Evolutionary conservation across 2,113 vertebrate genomes (phyloP).

Genomic region (Anarrhichthys ocellatus): DNA sequence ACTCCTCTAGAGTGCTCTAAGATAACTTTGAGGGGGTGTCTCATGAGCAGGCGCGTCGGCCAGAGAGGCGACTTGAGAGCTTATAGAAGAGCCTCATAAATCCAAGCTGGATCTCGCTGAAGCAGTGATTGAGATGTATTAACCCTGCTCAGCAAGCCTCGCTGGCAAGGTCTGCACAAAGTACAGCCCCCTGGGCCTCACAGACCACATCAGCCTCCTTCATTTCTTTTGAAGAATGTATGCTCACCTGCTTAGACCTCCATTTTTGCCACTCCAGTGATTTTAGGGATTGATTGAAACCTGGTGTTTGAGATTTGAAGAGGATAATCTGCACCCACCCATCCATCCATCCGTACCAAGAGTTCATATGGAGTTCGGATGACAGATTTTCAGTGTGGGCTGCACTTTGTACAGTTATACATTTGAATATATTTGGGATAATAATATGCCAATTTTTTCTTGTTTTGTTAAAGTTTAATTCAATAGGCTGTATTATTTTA

Average conservation of each 20-base stretch:
- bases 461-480: background rate
- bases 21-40: conserved; percentile 19
- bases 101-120: conserved; percentile 59
- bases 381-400: conserved; percentile 17
- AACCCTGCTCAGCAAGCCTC: conserved; percentile 56
- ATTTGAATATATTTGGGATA: background rate
- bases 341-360: background rate
- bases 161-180: conserved; percentile 49
- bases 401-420: background rate
- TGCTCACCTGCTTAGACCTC: conserved; percentile 42
- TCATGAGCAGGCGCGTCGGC: conserved; percentile 19
- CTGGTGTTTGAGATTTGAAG: conserved; percentile 28
- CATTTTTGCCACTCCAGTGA: conserved; percentile 13
- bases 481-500: background rate
- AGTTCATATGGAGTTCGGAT: conserved; percentile 43
- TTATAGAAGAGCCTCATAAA: conserved; percentile 57
- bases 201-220: conserved; percentile 37
- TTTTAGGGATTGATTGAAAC: conserved; percentile 32
- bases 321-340: background rate
- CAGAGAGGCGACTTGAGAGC: conserved; percentile 38
- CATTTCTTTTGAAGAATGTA: conserved; percentile 31
- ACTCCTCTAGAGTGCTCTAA: conserved; percentile 8
- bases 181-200: conserved; percentile 38
- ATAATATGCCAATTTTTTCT: background rate
- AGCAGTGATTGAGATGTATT: conserved; percentile 58